Evolutionary conservation across 1,140 invertebrate genomes (phyloP), one percentile per base, ranked within the genome.

Genomic region (Drosophila elegans): DNA sequence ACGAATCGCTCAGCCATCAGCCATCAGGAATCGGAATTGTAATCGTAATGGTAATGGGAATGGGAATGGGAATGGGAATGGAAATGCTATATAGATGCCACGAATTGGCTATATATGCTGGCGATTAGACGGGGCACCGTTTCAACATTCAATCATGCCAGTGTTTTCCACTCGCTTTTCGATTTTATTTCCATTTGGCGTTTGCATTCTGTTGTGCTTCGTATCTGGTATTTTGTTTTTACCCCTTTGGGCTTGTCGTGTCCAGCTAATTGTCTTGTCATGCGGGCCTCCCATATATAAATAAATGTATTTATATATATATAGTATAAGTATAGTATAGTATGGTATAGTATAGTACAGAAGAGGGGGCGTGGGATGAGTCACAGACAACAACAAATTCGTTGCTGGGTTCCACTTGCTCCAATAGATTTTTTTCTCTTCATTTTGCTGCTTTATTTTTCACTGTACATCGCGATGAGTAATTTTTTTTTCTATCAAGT

Each of bases 261-360:
- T 85, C 82, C 82, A 85, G 83, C 78, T 86, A 75, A 82, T 79
- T 88, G 68, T 45, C 45, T 57, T 78, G 59, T 46, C 73, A 84
- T 80, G 81, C 77, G 81, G 73, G 66, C 57, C 51, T 55, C 64
- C 51, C 57, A 44, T 13, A 41, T 32, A 11, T 55, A 27, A 42
- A 13, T 32, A n/a, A 36, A 29, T 41, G 45, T 29, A 21, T 55
- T n/a, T 42, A 42, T 55, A 16, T 44, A 32, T 0, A 16, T 34
- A 16, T 12, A 0, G 9, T 34, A n/a, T 16, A 25, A 16, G 56
- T 21, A 21, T 21, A 21, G 16, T 21, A 1, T 21, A 21, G 16
- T 21, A 21, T 21, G n/a, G 56, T 21, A 21, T 21, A 21, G 16
- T 21, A 1, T 21, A 21, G 16, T 21, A 21, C 1, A 21, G 16